Percentiles rank a stretch among this genome's conserved stretches.
Conservation (phyloP, 35 echinoderm and acorn worm species). For the Eucidaris tribuloides region DNA sequence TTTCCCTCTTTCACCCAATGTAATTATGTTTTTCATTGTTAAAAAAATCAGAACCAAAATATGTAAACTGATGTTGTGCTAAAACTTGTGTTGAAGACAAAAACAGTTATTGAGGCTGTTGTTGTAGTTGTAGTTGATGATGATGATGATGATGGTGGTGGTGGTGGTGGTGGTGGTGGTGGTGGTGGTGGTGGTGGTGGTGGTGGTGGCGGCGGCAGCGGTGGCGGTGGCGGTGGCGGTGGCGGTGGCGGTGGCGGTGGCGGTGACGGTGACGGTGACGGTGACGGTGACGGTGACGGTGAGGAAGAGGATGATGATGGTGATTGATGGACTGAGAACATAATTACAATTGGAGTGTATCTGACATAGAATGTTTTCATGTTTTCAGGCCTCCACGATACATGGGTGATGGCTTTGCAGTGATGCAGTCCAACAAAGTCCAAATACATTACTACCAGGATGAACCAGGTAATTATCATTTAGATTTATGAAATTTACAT, state of each 20-base stretch:
- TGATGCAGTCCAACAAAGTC: conserved; percentile 78
- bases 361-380: too few relatives aligned
- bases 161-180: neutral
- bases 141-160: neutral
- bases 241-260: neutral
- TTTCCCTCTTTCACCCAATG: too few relatives aligned
- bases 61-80: neutral
- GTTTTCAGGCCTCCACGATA: conserved; percentile 82
- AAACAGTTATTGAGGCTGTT: neutral
- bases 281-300: conserved; percentile 24
- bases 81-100: neutral
- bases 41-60: too few relatives aligned
- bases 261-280: conserved; percentile 10
- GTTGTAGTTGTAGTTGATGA: neutral
- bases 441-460: conserved; percentile 85
- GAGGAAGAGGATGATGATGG: too few relatives aligned
- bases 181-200: neutral
- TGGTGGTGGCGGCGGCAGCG: conserved; percentile 2
- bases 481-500: too few relatives aligned
- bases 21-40: too few relatives aligned
- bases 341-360: too few relatives aligned
- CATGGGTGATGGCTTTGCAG: conserved; percentile 97
- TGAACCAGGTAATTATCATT: conserved; percentile 68
- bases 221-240: neutral
- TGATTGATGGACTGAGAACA: too few relatives aligned